Evolutionary conservation across 2,888 invertebrate species (phyloP).

Genomic region (Ichneumon xanthorius): DNA sequence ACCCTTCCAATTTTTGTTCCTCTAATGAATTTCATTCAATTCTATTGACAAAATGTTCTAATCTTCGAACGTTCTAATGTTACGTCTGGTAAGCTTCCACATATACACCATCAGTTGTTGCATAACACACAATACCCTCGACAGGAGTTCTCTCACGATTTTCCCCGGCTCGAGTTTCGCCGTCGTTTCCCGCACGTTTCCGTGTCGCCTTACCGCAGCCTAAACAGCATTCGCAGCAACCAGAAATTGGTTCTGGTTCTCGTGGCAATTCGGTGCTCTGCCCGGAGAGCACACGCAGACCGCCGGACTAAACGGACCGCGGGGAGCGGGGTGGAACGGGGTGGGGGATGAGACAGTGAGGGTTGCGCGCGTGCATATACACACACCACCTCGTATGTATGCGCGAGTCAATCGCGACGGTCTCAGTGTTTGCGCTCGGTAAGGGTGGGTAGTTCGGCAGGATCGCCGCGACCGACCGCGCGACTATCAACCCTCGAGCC

Average conservation of each 20-base stretch:
- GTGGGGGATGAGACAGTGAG: neutral
- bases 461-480: constrained; percentile 1
- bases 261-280: constrained; percentile 33
- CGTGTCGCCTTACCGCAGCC: constrained; percentile 2
- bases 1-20: no score
- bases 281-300: constrained; percentile 18
- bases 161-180: neutral
- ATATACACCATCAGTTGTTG: neutral
- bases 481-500: constrained; percentile 42
- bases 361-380: neutral
- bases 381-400: neutral
- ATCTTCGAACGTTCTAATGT: no score
- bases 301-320: constrained; percentile 46
- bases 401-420: constrained; percentile 5
- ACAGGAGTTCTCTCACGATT: neutral
- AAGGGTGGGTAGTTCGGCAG: constrained; percentile 11
- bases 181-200: constrained; percentile 3
- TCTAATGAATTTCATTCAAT: no score
- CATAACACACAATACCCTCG: neutral
- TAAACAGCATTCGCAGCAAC: constrained; percentile 7
- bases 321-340: neutral
- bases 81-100: no score
- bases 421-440: constrained; percentile 3
- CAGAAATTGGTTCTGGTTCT: constrained; percentile 35
- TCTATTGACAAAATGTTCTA: no score